Conservation (phyloP, 2,797 vertebrate genomes). For the Pipistrellus pygmaeus region DNA sequence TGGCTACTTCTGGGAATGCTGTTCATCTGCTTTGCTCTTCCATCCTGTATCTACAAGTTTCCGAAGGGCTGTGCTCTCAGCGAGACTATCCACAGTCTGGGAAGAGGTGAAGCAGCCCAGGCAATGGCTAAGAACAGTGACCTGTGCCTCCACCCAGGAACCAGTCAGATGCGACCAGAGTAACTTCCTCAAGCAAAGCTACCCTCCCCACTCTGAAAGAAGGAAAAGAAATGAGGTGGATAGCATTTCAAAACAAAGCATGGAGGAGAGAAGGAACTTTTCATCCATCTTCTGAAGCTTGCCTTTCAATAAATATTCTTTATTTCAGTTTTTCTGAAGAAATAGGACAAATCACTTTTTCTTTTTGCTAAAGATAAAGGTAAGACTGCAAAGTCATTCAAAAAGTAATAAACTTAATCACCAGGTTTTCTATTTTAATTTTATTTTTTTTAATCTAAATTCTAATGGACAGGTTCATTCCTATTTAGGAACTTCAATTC, state of each 20-base stretch:
- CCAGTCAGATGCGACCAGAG: not conserved
- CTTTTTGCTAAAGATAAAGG: not conserved
- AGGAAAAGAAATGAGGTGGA: not conserved
- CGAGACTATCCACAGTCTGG: rapidly evolving
- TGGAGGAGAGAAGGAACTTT: not conserved
- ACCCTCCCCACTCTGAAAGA: not conserved
- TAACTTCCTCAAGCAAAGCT: not conserved
- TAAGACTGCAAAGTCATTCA: slow-evolving; percentile 3
- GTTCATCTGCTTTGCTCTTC: not conserved
- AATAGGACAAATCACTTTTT: not conserved
- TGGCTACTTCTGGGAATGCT: not conserved
- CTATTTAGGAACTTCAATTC: slow-evolving; percentile 6
- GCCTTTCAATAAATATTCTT: slow-evolving; percentile 3
- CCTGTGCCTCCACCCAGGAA: not conserved
- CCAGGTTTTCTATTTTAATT: not conserved
- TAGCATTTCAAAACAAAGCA: not conserved
- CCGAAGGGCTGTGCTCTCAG: not conserved
- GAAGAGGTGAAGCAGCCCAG: not conserved
- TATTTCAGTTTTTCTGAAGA: slow-evolving; percentile 30
- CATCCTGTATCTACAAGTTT: not conserved
- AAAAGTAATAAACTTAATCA: slow-evolving; percentile 9
- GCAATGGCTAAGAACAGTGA: rapidly evolving
- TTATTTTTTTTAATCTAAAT: not conserved
- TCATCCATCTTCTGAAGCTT: not conserved
- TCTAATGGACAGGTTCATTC: not conserved